These are phyloP conservation scores for Machimus rusticus DNA, from an alignment of 2,888 invertebrate genomes.

Conservation along the genomic window DNA sequence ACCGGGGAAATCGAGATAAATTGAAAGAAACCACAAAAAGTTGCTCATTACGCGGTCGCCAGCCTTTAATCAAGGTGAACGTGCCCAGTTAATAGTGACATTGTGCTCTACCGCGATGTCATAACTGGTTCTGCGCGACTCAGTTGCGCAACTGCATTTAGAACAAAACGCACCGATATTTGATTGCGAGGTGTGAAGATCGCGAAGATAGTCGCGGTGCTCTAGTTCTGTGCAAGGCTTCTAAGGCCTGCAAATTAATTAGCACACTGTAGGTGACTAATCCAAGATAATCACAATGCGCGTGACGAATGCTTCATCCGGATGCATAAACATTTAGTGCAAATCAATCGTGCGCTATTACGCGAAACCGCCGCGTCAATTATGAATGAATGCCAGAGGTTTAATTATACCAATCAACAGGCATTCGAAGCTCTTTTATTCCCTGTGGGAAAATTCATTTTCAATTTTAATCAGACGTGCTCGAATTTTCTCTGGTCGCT, in stretches of 20 bases:
- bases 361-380: not conserved
- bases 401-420: not conserved
- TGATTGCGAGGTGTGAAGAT: not conserved
- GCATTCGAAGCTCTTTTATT: not conserved
- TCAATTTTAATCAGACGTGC: not conserved
- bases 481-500: not conserved
- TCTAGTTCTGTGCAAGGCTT: not conserved
- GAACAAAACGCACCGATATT: not conserved
- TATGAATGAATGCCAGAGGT: not conserved
- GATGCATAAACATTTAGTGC: conserved; percentile 1
- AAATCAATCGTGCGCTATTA: not conserved
- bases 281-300: not conserved
- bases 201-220: not conserved
- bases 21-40: conserved; percentile 11
- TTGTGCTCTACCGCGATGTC: conserved; percentile 11
- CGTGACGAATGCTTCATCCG: not conserved
- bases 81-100: not conserved
- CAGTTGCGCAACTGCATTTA: not conserved
- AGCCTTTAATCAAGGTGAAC: conserved; percentile 33
- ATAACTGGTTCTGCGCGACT: conserved; percentile 7
- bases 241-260: not conserved
- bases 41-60: conserved; percentile 11
- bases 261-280: not conserved
- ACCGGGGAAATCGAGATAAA: not conserved
- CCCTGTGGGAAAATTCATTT: not conserved